Evolutionary conservation across 2,797 vertebrate genomes (phyloP), one percentile per base, ranked within the genome.

Genomic region (Podarcis siculus): DNA sequence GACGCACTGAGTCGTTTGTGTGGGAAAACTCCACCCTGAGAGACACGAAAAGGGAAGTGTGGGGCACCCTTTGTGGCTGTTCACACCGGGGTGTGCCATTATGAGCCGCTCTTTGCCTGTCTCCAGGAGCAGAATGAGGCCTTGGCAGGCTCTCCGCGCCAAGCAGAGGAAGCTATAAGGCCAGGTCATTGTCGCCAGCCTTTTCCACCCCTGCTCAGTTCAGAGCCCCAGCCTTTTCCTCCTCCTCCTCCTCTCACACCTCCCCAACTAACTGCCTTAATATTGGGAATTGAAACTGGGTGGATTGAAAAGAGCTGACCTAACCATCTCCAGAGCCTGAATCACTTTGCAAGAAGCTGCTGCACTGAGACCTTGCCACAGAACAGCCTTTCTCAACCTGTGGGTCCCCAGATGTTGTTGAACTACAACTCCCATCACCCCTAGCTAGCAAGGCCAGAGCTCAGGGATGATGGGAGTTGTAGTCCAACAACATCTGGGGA

Each of bases 281-380:
- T 9, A 0, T 1, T 0, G 7, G 64, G 25, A 45, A 4, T 61
- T 9, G 32, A 13, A n/a, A 3, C 82, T n/a, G 72, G 72, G 37
- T 73, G 49, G 12, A 0, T 2, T 7, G 0, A 5, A 19, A 15
- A 15, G 0, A 66, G 71, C 1, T 12, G 87, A 30, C 77, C 76
- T 27, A 4, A 10, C 35, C 35, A 37, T 55, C 27, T 66, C 27
- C 30, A 1, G 21, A 64, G 35, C 35, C 27, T 15, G 27, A 84
- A 79, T 58, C 39, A 5, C 25, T 67, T 83, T 49, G 0, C 42
- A 8, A 5, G 77, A 86, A 42, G 45, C 2, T 81, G 27, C 30
- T 17, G 32, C 21, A n/a, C 27, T 2, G 5, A 66, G 8, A 78
- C 78, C 23, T 78, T 9, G 42, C 37, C 17, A 19, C 4, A n/a